A percentile compares a stretch with the other conserved stretches of the same genome.
Conservation (phyloP, 2,113 vertebrate species). For the Acrocephalus kingi region DNA sequence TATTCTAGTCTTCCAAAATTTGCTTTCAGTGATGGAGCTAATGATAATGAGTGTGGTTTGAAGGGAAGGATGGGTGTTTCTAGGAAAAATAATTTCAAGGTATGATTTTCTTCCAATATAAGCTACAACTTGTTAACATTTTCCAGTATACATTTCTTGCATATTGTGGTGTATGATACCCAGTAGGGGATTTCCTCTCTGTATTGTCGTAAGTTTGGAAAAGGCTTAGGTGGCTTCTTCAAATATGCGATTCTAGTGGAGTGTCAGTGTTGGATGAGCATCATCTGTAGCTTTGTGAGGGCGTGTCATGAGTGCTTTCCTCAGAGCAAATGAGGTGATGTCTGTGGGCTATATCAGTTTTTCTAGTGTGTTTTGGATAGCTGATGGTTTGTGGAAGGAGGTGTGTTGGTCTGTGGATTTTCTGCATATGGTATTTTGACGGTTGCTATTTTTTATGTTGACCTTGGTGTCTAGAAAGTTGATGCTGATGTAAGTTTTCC, state of each 20-base stretch:
- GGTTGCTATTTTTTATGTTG: slow-evolving; percentile 63
- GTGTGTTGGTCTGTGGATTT: slow-evolving; percentile 71
- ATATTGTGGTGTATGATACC: background rate
- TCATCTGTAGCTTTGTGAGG: slow-evolving; percentile 1
- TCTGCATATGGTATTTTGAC: slow-evolving; percentile 66
- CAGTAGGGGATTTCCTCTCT: background rate
- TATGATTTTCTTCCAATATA: background rate
- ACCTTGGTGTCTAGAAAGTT: slow-evolving; percentile 55
- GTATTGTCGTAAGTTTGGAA: background rate
- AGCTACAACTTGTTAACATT: background rate
- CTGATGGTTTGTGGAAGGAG: slow-evolving; percentile 65
- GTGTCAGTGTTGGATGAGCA: background rate
- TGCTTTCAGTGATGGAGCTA: background rate
- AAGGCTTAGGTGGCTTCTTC: slow-evolving; percentile 20
- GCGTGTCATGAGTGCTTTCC: background rate
- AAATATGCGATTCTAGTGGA: background rate
- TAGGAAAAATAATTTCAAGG: slow-evolving; percentile 15
- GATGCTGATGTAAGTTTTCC: slow-evolving; percentile 64
- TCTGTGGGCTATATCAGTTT: slow-evolving; percentile 56
- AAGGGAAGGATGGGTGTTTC: background rate
- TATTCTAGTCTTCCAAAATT: background rate
- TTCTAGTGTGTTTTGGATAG: slow-evolving; percentile 48
- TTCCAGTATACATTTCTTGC: background rate
- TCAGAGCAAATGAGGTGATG: slow-evolving; percentile 66
- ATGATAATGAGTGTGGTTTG: background rate